Percentiles rank a stretch among this genome's conserved stretches.
These are phyloP conservation scores for Cyrtonyx montezumae DNA, from an alignment of 2,113 vertebrate species.

Conservation along the genomic window DNA sequence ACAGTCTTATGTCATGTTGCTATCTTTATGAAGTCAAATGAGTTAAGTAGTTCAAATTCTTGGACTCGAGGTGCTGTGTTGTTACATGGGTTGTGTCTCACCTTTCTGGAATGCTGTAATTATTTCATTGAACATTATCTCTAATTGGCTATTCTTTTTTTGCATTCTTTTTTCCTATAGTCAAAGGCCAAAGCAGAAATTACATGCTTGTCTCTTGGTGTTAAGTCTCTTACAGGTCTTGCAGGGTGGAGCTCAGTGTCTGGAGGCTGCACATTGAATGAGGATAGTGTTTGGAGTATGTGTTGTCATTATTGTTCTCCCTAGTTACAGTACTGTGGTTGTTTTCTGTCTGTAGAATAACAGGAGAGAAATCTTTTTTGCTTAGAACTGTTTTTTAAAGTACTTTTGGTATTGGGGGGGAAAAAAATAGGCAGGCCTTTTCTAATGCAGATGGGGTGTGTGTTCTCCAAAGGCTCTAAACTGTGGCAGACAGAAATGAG, in stretches of 20 bases:
- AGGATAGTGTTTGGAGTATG: not conserved
- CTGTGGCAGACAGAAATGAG: not conserved
- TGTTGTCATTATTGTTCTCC: not conserved
- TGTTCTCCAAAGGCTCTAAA: not conserved
- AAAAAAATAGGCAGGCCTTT: not conserved
- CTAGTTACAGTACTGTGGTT: not conserved
- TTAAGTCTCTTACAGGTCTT: not conserved
- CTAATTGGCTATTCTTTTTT: not conserved
- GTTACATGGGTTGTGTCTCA: not conserved
- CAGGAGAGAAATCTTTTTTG: not conserved
- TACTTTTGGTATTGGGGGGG: not conserved
- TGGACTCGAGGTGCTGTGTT: not conserved
- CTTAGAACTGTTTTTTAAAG: not conserved
- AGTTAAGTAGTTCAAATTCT: not conserved
- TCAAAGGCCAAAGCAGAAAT: not conserved
- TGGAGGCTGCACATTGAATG: not conserved
- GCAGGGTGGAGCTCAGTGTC: not conserved
- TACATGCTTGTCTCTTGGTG: not conserved
- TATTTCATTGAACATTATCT: not conserved
- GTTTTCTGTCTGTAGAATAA: not conserved
- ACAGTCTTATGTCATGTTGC: not conserved
- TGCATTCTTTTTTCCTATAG: not conserved
- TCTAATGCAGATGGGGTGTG: fast-evolving
- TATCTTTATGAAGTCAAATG: not conserved
- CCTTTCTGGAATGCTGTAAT: not conserved